These are phyloP conservation scores for Anolis sagrei DNA, from an alignment of 2,113 vertebrate species.

Conservation along the genomic window DNA sequence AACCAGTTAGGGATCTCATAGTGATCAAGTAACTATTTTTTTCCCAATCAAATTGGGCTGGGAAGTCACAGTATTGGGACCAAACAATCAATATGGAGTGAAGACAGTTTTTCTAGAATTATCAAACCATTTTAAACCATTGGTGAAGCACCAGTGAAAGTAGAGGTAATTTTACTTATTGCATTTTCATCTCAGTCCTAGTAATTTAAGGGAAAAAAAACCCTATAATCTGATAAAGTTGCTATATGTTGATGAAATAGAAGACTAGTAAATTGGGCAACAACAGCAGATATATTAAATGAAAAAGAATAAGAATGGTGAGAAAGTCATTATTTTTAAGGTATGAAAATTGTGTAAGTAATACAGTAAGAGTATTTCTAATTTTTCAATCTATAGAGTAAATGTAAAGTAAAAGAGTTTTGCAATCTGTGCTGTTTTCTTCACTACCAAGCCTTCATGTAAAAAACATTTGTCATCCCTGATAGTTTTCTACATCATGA, in stretches of 20 bases:
- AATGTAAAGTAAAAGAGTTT: neutral
- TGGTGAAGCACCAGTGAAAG: too few relatives aligned
- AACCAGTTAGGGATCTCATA: too few relatives aligned
- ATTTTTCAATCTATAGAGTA: neutral
- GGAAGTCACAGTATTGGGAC: neutral
- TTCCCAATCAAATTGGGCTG: neutral
- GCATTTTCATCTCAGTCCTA: too few relatives aligned
- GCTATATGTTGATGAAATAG: neutral
- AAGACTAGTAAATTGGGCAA: neutral
- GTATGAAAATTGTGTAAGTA: neutral
- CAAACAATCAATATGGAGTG: too few relatives aligned
- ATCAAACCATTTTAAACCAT: too few relatives aligned
- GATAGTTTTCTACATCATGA: neutral
- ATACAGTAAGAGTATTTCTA: neutral
- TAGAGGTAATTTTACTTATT: too few relatives aligned
- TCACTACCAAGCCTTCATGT: neutral
- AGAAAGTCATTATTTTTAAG: neutral
- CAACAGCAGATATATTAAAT: neutral
- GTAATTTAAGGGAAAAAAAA: too few relatives aligned
- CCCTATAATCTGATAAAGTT: neutral
- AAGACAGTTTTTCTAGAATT: too few relatives aligned
- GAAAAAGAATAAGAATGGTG: neutral
- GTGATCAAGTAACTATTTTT: neutral
- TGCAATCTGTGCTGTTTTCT: neutral
- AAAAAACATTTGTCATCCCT: constrained; percentile 2